Conservation (phyloP, 2,113 vertebrate genomes). For the Cynoglossus semilaevis region DNA sequence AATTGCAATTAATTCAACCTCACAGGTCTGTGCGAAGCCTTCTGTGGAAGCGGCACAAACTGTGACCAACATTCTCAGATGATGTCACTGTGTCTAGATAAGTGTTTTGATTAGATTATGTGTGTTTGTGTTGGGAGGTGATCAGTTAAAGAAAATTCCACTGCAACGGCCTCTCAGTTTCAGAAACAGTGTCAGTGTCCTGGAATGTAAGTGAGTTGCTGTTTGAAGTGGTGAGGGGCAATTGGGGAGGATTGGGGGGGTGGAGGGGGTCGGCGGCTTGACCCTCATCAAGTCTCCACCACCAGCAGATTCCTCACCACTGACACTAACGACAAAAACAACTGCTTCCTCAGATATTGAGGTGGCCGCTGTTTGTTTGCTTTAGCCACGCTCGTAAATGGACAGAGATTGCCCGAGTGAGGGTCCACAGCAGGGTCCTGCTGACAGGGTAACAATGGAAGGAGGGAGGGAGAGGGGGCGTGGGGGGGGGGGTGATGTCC, state of each 20-base stretch:
- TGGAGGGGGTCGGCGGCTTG: not conserved
- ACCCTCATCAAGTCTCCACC: too few species aligned
- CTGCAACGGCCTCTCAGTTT: conserved; percentile 36
- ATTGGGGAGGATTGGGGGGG: conserved; percentile 9
- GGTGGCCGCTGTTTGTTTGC: conserved; percentile 67
- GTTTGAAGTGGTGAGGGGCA: conserved; percentile 25
- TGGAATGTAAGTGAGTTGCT: conserved; percentile 53
- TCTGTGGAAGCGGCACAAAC: not conserved
- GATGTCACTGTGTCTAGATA: not conserved
- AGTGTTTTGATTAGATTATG: conserved; percentile 18
- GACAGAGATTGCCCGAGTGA: conserved; percentile 34
- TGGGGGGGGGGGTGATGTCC: conserved; percentile 52
- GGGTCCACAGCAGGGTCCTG: conserved; percentile 25
- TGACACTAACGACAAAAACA: conserved; percentile 63
- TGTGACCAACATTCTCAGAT: not conserved
- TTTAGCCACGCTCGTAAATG: conserved; percentile 60
- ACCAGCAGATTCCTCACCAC: conserved; percentile 54
- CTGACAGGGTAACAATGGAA: conserved; percentile 69
- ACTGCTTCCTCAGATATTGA: conserved; percentile 72
- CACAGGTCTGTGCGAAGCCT: not conserved
- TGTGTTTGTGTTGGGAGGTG: conserved; percentile 10
- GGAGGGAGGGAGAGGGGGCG: not conserved
- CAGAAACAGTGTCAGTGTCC: conserved; percentile 47
- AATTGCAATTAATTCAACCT: too few species aligned
- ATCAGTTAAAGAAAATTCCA: conserved; percentile 35